These are phyloP conservation scores for Hesperophylax magnus DNA, from an alignment of 1,140 invertebrate species.

Conservation along the genomic window DNA sequence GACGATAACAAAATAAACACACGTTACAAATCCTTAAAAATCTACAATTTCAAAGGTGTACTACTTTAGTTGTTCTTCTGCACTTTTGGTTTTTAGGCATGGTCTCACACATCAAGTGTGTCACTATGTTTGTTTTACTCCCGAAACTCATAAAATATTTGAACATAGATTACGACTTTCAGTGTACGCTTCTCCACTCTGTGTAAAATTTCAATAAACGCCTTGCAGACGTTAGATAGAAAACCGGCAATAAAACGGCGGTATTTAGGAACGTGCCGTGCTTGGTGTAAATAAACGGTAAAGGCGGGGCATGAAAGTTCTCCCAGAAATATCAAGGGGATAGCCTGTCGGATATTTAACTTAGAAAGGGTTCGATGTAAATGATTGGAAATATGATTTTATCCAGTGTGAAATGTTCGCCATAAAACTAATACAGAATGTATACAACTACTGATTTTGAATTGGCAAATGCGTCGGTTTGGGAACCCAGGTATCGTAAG, in stretches of 20 bases:
- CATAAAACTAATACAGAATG: no score
- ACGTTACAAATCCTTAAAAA: no score
- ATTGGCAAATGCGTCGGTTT: no score
- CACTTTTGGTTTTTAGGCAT: no score
- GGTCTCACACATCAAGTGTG: no score
- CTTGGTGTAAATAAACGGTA: conserved; percentile 33
- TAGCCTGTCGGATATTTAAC: conserved; percentile 23
- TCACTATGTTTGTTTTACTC: no score
- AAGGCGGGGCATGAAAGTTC: background rate
- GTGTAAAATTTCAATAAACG: conserved; percentile 36
- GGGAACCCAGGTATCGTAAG: no score
- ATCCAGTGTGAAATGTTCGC: background rate
- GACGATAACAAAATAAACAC: no score
- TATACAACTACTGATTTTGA: no score
- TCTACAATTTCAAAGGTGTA: no score
- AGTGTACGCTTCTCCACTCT: background rate
- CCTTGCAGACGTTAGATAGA: conserved; percentile 21
- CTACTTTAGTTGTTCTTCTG: no score
- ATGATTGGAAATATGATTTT: conserved; percentile 52
- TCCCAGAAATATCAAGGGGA: background rate
- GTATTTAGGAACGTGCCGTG: conserved; percentile 33
- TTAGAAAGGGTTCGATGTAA: conserved; percentile 33
- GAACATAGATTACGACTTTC: conserved; percentile 21
- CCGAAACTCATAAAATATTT: conserved; percentile 13
- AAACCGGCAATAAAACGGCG: conserved; percentile 17